Percentiles rank a stretch among this genome's conserved stretches.
These are phyloP conservation scores for Sinocyclocheilus maitianheensis DNA, from an alignment of 2,113 vertebrate species.

Conservation along the genomic window DNA sequence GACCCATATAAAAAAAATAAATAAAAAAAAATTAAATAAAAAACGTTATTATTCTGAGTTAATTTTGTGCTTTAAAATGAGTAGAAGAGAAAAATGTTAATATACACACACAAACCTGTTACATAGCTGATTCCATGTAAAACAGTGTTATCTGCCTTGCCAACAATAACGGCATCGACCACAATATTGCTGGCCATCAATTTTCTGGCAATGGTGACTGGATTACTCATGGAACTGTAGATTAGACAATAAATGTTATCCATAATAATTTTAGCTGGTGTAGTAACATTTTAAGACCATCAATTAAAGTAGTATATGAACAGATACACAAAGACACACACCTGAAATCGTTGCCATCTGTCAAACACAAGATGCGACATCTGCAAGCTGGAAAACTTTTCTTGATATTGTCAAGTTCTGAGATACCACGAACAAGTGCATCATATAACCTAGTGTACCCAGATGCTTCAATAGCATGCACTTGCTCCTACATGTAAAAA, in stretches of 20 bases:
- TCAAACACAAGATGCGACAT: constrained; percentile 67
- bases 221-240: neutral
- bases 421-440: constrained; percentile 51
- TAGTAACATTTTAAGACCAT: constrained; percentile 48
- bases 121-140: constrained; percentile 70
- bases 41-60: no score
- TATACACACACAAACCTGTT: constrained; percentile 58
- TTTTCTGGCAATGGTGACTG: neutral
- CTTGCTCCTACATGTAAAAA: constrained; percentile 50
- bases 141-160: constrained; percentile 56
- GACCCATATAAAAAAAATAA: no score
- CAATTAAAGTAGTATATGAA: no score
- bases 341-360: constrained; percentile 66
- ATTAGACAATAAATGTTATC: neutral
- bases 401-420: constrained; percentile 60
- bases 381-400: constrained; percentile 61
- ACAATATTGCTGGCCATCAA: neutral
- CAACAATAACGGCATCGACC: constrained; percentile 59
- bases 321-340: constrained; percentile 45
- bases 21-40: neutral
- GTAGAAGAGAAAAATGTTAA: neutral
- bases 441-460: constrained; percentile 64
- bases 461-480: constrained; percentile 44
- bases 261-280: neutral
- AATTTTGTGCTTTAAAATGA: neutral